Percentiles rank a stretch among this genome's conserved stretches.
Evolutionary conservation across 2,113 vertebrate genomes (phyloP).

Genomic region (Reinhardtius hippoglossoides): DNA sequence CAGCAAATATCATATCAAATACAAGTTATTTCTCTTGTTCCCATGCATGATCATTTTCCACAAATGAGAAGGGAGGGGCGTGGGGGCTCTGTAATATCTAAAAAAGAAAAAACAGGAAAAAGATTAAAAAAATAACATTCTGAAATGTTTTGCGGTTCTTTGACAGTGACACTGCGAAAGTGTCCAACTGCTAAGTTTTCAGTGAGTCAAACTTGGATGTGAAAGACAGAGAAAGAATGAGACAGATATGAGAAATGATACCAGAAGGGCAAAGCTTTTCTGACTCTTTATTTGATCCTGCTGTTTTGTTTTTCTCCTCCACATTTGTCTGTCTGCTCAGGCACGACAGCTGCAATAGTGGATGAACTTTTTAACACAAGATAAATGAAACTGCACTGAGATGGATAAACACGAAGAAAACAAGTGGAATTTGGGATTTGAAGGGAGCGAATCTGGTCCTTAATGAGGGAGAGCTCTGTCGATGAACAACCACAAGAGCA

Average conservation of each 20-base stretch:
- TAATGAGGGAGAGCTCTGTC: no score
- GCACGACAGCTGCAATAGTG: slow-evolving; percentile 11
- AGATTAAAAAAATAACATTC: no score
- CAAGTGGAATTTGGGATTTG: background rate
- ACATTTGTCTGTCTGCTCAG: slow-evolving; percentile 21
- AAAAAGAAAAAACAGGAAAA: no score
- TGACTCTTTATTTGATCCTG: slow-evolving; percentile 13
- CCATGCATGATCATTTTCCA: no score
- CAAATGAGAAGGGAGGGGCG: no score
- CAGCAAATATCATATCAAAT: no score
- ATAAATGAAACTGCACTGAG: slow-evolving; percentile 12
- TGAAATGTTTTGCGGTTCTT: background rate
- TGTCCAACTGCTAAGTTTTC: background rate
- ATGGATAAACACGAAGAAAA: slow-evolving; percentile 12
- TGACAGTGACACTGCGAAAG: background rate
- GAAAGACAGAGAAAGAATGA: background rate
- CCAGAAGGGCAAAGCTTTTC: slow-evolving; percentile 20
- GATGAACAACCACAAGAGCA: background rate
- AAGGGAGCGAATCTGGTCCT: background rate
- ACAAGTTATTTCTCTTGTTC: no score
- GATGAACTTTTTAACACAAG: slow-evolving; percentile 25
- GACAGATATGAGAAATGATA: slow-evolving; percentile 19
- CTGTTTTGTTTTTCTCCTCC: slow-evolving; percentile 23
- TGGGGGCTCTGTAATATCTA: no score
- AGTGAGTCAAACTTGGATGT: slow-evolving; percentile 16